These are phyloP conservation scores for Cheilosia soror DNA, from an alignment of 2,888 invertebrate species.

Conservation along the genomic window DNA sequence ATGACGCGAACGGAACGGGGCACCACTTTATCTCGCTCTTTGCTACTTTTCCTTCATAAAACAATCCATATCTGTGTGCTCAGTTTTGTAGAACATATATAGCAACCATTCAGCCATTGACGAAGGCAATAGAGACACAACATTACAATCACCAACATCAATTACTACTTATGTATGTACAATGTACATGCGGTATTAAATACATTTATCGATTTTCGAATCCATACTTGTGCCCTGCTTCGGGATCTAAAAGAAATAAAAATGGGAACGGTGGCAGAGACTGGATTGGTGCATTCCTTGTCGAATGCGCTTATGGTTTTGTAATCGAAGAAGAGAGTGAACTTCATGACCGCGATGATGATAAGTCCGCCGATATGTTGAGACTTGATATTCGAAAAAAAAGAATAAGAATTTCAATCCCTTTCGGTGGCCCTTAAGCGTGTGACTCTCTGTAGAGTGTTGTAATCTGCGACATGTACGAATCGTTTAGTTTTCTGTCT, in stretches of 20 bases:
- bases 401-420: not conserved
- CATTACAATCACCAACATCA: slow-evolving; percentile 15
- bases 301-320: slow-evolving; percentile 26
- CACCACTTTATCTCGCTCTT: not conserved
- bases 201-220: slow-evolving; percentile 53
- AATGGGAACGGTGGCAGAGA: not conserved
- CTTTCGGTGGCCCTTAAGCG: not conserved
- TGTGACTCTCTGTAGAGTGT: not conserved
- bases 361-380: slow-evolving; percentile 22
- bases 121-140: not conserved
- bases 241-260: slow-evolving; percentile 11
- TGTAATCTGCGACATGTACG: not conserved
- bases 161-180: slow-evolving; percentile 8
- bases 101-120: not conserved
- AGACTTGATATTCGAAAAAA: not conserved
- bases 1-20: slow-evolving; percentile 2
- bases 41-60: not conserved
- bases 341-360: slow-evolving; percentile 37
- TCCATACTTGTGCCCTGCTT: slow-evolving; percentile 30
- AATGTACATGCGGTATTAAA: slow-evolving; percentile 35
- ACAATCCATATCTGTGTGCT: not conserved
- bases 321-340: slow-evolving; percentile 34
- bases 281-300: not conserved
- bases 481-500: slow-evolving; percentile 10
- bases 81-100: not conserved